Percentiles rank a stretch among this genome's conserved stretches.
Conservation (phyloP, 2,797 vertebrate genomes). For the Lycodopsis pacificus region DNA sequence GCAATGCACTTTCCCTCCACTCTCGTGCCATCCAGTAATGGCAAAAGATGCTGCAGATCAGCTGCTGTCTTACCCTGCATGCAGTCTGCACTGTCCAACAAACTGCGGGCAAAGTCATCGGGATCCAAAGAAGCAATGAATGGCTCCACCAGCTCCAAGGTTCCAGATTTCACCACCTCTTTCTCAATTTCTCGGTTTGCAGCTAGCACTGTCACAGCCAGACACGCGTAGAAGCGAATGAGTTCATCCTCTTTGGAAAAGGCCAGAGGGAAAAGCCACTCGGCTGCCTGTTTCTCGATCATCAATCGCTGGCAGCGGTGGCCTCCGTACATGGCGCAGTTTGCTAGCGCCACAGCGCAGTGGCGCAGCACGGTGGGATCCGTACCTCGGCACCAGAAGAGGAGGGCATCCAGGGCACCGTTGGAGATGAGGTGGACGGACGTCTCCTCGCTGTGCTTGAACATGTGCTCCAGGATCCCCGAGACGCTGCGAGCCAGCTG, state of each 20-base stretch:
- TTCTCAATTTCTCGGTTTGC: conserved; percentile 96
- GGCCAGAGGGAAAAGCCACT: conserved; percentile 97
- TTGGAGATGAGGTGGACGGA: conserved; percentile 91
- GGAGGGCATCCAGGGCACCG: conserved; percentile 92
- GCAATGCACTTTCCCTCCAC: conserved; percentile 96
- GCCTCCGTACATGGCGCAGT: conserved; percentile 97
- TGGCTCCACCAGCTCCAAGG: conserved; percentile 95
- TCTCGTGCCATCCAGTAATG: conserved; percentile 92
- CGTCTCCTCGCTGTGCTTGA: conserved; percentile 98
- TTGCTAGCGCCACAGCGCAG: conserved; percentile 94
- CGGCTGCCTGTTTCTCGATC: conserved; percentile 94
- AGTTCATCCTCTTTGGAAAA: conserved; percentile 95
- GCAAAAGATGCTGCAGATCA: conserved; percentile 93
- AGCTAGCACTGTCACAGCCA: conserved; percentile 93
- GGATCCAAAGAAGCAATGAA: conserved; percentile 95
- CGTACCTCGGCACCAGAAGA: conserved; percentile 96
- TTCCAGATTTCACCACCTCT: conserved; percentile 96
- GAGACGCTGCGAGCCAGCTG: conserved; percentile 91
- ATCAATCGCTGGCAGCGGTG: conserved; percentile 93
- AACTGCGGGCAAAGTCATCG: conserved; percentile 88
- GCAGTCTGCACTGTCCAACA: conserved; percentile 91
- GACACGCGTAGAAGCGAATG: conserved; percentile 93
- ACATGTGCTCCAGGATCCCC: conserved; percentile 98
- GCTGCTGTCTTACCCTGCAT: conserved; percentile 92
- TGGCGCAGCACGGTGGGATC: conserved; percentile 92